Conservation (phyloP, 92 coral and sea anemone genomes). For the Desmophyllum pertusum region DNA sequence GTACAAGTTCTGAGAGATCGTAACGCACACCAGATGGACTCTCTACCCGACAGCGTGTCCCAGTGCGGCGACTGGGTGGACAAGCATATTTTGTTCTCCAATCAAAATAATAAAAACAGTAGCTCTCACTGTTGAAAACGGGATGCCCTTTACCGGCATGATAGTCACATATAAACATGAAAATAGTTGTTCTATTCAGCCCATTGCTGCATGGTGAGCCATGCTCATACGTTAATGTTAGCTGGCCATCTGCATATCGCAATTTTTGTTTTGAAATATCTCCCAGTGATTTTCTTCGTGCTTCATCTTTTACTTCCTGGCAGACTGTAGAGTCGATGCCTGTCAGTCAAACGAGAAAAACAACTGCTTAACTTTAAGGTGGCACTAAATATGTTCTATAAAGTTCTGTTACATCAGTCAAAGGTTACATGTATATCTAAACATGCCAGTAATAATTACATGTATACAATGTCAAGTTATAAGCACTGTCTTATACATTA, state of each 20-base stretch:
- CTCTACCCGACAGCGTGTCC: slow-evolving; percentile 76
- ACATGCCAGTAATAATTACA: no score
- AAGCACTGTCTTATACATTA: no score
- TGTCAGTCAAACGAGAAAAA: not conserved
- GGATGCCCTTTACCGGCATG: slow-evolving; percentile 68
- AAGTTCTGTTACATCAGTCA: no score
- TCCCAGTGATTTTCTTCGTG: slow-evolving; percentile 67
- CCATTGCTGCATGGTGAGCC: slow-evolving; percentile 73
- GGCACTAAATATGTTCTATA: no score
- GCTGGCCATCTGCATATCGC: slow-evolving; percentile 82
- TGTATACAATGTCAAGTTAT: no score
- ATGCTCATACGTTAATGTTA: slow-evolving; percentile 73
- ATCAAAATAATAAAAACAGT: slow-evolving; percentile 88
- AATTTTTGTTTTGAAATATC: slow-evolving; percentile 58
- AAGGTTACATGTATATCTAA: no score
- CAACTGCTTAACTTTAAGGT: not conserved
- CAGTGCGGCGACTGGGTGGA: slow-evolving; percentile 90
- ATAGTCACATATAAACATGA: slow-evolving; percentile 81
- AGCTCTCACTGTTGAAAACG: slow-evolving; percentile 62
- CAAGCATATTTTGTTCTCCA: slow-evolving; percentile 93
- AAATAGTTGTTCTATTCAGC: slow-evolving; percentile 73
- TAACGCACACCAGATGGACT: slow-evolving; percentile 58
- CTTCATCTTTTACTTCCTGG: slow-evolving; percentile 60
- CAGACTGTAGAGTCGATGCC: slow-evolving; percentile 80
- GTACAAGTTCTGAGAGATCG: slow-evolving; percentile 87